Conservation (phyloP, 2,797 vertebrate species). For the Sciurus carolinensis region DNA sequence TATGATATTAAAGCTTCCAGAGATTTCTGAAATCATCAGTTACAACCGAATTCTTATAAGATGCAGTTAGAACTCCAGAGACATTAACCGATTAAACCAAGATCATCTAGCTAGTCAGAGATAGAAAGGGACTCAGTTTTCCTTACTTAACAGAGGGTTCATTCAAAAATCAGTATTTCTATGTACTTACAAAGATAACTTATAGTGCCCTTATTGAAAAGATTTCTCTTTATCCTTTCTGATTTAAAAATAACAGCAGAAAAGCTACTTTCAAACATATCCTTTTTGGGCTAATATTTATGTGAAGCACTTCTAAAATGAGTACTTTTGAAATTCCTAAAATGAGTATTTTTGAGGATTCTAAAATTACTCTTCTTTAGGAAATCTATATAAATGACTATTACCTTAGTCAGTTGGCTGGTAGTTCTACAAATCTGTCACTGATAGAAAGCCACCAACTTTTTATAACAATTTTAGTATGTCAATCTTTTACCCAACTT, state of each 20-base stretch:
- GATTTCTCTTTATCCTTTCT: slow-evolving; percentile 3
- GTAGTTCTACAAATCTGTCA: slow-evolving; percentile 36
- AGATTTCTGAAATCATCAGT: background rate
- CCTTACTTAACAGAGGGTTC: background rate
- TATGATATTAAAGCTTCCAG: background rate
- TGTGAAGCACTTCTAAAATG: slow-evolving; percentile 43
- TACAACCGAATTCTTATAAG: slow-evolving; percentile 8
- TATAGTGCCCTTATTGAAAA: background rate
- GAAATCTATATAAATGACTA: slow-evolving; percentile 49
- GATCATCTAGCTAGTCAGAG: background rate
- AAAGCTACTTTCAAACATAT: slow-evolving; percentile 30
- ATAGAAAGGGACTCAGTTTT: background rate
- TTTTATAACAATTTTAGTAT: slow-evolving; percentile 17
- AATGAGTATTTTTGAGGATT: slow-evolving; percentile 59
- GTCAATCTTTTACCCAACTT: slow-evolving; percentile 62
- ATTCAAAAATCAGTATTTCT: background rate
- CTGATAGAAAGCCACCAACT: slow-evolving; percentile 8
- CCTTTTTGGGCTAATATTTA: slow-evolving; percentile 55
- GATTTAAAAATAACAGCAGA: slow-evolving; percentile 34
- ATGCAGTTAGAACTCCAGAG: background rate
- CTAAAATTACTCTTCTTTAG: slow-evolving; percentile 66
- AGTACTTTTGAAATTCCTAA: slow-evolving; percentile 55
- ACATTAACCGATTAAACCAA: background rate
- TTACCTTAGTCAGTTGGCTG: background rate
- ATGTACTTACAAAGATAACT: background rate